Evolutionary conservation across 2,797 vertebrate genomes (phyloP).

Genomic region (Oryzias sinensis): DNA sequence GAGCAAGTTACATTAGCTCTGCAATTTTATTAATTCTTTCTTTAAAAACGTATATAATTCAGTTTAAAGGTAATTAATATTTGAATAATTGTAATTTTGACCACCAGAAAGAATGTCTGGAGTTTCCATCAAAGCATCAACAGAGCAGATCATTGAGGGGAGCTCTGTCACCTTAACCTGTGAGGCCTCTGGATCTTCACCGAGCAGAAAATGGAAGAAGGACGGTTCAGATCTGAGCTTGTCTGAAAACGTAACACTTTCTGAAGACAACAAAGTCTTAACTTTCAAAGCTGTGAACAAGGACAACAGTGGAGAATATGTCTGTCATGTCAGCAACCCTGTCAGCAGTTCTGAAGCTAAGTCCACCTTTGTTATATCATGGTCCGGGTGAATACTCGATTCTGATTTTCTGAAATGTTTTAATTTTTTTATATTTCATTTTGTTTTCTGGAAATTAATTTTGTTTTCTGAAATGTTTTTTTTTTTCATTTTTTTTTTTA

Average conservation of each 20-base stretch:
- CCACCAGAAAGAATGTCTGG: constrained; percentile 20
- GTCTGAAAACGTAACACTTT: background rate
- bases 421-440: too few relatives aligned
- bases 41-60: too few relatives aligned
- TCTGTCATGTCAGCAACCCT: background rate
- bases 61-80: too few relatives aligned
- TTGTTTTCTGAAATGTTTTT: too few relatives aligned
- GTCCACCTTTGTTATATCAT: background rate
- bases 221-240: background rate
- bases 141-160: background rate
- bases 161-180: background rate
- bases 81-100: background rate
- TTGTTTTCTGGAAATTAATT: too few relatives aligned
- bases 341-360: background rate
- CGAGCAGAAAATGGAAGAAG: background rate
- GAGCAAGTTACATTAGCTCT: background rate
- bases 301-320: background rate
- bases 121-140: constrained; percentile 9
- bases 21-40: background rate
- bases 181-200: background rate
- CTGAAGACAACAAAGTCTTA: background rate
- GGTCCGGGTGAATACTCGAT: too few relatives aligned
- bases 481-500: too few relatives aligned
- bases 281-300: background rate
- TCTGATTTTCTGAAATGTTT: too few relatives aligned